Percentiles rank a stretch among this genome's conserved stretches.
These are phyloP conservation scores for Nymphalis io DNA, from an alignment of 1,140 invertebrate species.

Conservation along the genomic window DNA sequence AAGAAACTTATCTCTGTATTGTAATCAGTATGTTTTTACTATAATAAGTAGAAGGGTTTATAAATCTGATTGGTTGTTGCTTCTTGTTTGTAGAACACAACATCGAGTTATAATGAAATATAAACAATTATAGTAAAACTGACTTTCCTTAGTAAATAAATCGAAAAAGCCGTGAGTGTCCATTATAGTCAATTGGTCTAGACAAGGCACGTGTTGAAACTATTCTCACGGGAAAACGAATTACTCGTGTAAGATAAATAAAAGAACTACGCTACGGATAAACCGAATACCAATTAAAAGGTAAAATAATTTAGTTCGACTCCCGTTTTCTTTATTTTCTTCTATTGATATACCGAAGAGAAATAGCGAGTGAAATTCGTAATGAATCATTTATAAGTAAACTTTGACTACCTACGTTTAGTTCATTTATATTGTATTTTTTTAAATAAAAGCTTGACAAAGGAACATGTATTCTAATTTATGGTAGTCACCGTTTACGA, in stretches of 20 bases:
- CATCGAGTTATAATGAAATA: slow-evolving; percentile 26
- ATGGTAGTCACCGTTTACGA: too few species aligned
- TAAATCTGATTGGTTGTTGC: background rate
- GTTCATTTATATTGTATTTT: background rate
- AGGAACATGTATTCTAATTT: too few species aligned
- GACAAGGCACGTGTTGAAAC: slow-evolving; percentile 69
- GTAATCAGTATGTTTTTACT: too few species aligned
- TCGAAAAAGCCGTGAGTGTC: slow-evolving; percentile 37
- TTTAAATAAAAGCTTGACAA: background rate
- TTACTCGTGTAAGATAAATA: slow-evolving; percentile 67
- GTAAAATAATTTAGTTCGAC: slow-evolving; percentile 17
- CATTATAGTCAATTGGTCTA: slow-evolving; percentile 58
- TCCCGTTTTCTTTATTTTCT: background rate
- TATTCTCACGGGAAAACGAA: slow-evolving; percentile 74
- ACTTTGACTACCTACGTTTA: background rate
- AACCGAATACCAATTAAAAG: slow-evolving; percentile 65
- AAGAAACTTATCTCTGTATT: too few species aligned
- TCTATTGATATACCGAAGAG: background rate
- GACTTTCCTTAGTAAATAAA: slow-evolving; percentile 37
- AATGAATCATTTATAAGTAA: background rate
- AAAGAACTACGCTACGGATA: slow-evolving; percentile 54
- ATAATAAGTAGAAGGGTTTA: too few species aligned
- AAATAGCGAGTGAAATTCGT: background rate
- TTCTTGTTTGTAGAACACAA: background rate
- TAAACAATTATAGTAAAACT: slow-evolving; percentile 17